A percentile compares a stretch with the other conserved stretches of the same genome.
Conservation (phyloP, 2,113 vertebrate species). For the Neodon shergylaensis region DNA sequence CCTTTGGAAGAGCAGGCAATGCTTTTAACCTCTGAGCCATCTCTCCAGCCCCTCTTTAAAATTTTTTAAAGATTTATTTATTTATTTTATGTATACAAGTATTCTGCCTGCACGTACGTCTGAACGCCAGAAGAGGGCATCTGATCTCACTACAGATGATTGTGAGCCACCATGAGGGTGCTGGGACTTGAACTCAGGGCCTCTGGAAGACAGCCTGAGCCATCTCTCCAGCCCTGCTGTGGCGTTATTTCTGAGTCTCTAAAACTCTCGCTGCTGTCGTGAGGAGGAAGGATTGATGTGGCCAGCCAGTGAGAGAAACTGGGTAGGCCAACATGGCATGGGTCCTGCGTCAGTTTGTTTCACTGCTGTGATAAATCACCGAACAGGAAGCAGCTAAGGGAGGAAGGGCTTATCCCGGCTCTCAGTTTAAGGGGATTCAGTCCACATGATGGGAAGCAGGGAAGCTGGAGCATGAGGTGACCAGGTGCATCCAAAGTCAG, state of each 20-base stretch:
- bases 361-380: not conserved
- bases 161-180: not conserved
- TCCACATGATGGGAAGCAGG: not conserved
- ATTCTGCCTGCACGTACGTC: not conserved
- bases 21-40: not conserved
- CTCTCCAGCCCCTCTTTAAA: not conserved
- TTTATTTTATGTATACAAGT: not conserved
- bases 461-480: no score
- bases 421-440: not conserved
- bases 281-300: not conserved
- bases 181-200: not conserved
- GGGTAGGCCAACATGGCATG: accelerated
- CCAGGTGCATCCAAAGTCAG: not conserved
- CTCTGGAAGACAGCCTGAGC: not conserved
- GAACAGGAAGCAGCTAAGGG: not conserved
- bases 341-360: not conserved
- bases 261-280: not conserved
- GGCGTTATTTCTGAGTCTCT: not conserved
- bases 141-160: not conserved
- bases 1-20: not conserved
- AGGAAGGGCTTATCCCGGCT: not conserved
- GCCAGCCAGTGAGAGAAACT: not conserved
- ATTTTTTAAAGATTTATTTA: not conserved
- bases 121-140: not conserved
- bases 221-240: not conserved